Evolutionary conservation across 2,888 invertebrate genomes (phyloP).

Genomic region (Nemotelus pantherinus): DNA sequence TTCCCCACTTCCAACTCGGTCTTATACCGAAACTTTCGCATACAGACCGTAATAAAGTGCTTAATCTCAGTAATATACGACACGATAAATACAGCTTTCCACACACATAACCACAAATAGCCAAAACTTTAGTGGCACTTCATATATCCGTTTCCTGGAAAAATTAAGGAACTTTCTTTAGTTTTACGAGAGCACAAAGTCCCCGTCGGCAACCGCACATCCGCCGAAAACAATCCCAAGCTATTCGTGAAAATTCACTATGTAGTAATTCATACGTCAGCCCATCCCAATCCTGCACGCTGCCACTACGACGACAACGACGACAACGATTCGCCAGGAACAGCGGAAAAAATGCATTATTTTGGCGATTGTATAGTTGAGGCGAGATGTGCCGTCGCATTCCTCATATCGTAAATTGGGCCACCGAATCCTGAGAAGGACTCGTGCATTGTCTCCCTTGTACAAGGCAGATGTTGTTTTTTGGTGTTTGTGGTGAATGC

Average conservation of each 20-base stretch:
- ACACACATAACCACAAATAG: conserved; percentile 39
- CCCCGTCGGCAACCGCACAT: conserved; percentile 34
- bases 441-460: no score
- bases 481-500: neutral
- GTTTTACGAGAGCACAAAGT: conserved; percentile 13
- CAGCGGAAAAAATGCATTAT: conserved; percentile 29
- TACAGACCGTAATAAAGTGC: conserved; percentile 33
- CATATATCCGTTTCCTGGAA: conserved; percentile 42
- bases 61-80: conserved; percentile 31
- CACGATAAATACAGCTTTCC: conserved; percentile 39
- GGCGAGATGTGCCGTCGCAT: neutral
- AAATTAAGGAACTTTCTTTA: conserved; percentile 39
- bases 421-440: neutral
- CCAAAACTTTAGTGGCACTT: conserved; percentile 39
- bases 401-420: conserved; percentile 29
- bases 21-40: neutral
- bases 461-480: neutral
- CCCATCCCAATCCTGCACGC: no score
- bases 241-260: conserved; percentile 11
- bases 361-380: conserved; percentile 8
- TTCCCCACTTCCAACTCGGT: no score
- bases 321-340: neutral
- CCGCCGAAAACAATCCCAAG: conserved; percentile 39
- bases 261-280: conserved; percentile 22
- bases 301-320: no score